Evolutionary conservation across 2,888 invertebrate genomes (phyloP).

Genomic region (Callosobruchus maculatus): DNA sequence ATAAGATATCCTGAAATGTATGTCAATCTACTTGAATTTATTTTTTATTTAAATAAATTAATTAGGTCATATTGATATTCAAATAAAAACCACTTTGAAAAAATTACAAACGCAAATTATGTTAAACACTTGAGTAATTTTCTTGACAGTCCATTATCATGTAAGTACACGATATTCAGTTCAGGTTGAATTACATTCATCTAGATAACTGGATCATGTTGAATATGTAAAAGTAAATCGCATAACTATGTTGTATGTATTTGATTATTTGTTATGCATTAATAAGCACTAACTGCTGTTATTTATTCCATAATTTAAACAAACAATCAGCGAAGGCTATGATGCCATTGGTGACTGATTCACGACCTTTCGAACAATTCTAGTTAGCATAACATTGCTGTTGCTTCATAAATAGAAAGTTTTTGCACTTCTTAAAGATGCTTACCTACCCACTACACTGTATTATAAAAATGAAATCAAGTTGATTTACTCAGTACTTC

Average conservation of each 20-base stretch:
- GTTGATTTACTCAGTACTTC: no score
- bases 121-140: not conserved
- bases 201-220: not conserved
- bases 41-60: no score
- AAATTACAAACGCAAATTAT: not conserved
- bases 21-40: no score
- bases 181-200: not conserved
- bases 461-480: no score
- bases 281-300: not conserved
- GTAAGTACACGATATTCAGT: not conserved
- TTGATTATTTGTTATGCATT: not conserved
- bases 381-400: not conserved
- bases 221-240: not conserved
- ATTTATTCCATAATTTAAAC: not conserved
- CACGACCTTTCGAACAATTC: not conserved
- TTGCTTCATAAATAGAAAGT: not conserved
- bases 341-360: not conserved
- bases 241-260: not conserved
- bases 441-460: no score
- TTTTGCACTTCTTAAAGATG: no score
- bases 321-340: not conserved
- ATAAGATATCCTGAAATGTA: no score
- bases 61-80: no score
- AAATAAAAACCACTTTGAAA: no score
- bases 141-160: not conserved